Base-by-base conservation (phyloP, 2,797 vertebrate species). In the Phoeniculus purpureus region DNA sequence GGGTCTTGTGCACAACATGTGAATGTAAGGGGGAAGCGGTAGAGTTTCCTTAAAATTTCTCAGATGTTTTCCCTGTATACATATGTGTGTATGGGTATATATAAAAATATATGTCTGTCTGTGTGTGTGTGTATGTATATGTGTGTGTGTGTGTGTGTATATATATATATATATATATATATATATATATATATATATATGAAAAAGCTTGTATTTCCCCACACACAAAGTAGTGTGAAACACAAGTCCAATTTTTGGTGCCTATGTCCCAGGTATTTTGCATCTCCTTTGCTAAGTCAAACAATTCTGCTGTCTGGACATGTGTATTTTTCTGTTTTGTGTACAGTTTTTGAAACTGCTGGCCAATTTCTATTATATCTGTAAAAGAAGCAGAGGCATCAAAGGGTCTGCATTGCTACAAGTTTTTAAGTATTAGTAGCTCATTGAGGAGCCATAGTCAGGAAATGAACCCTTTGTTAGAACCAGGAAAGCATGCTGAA, bases 391-490 rank as follows among this genome's bases (percentile, higher is more conserved):
- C n/a, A 45, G 75, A 77, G 37, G 20, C 67, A 55, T 77, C 61
- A 75, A 67, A 58, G 13, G 27, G 37, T 47, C 54, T 86, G 40
- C 7, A 20, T 19, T 86, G 15, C 31, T 48, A 40, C 54, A 66
- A 54, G 20, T 67, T 79, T 79, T 66, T 40, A 55, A 77, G 50
- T 67, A 64, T 58, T 89, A 59, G 73, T 67, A 20, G 29, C 48
- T 90, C 78, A 21, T 13, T 67, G 25, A 71, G 27, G 37, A 91
- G 34, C 7, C 48, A 51, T 8, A 34, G 19, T 47, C 27, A 78
- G 62, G 50, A 52, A 85, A 91, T 20, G 61, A 79, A 64, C 81
- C 67, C 64, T 79, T 86, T 88, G 21, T 64, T 72, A 58, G 37
- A 37, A 50, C 17, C n/a, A 50, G 68, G 47, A 87, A 67, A 68